Evolutionary conservation across 2,113 vertebrate species (phyloP).

Genomic region (Athene noctua): DNA sequence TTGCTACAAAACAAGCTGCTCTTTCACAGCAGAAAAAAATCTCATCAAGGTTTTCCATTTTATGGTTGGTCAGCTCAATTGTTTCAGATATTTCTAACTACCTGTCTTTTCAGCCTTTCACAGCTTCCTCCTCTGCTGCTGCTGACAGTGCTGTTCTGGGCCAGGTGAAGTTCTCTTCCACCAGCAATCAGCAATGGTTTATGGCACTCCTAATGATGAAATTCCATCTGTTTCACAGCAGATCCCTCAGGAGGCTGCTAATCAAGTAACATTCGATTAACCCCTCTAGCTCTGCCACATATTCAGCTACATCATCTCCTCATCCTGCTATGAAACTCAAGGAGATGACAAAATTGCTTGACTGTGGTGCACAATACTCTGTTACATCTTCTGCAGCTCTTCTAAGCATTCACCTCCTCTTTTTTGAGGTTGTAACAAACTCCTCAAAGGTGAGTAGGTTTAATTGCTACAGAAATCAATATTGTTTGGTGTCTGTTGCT

Average conservation of each 20-base stretch:
- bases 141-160: neutral
- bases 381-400: neutral
- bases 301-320: slow-evolving; percentile 39
- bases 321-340: slow-evolving; percentile 14
- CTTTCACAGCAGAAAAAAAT: neutral
- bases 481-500: neutral
- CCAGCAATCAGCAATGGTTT: slow-evolving; percentile 15
- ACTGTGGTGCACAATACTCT: neutral
- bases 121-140: neutral
- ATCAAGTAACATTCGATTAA: slow-evolving; percentile 65
- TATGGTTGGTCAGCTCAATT: neutral
- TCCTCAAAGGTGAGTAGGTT: slow-evolving; percentile 18
- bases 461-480: slow-evolving; percentile 49
- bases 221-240: slow-evolving; percentile 63
- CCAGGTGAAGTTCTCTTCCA: slow-evolving; percentile 51
- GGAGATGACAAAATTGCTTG: neutral
- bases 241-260: slow-evolving; percentile 56
- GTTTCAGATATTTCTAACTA: neutral
- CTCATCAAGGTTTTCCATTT: neutral
- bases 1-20: neutral
- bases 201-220: slow-evolving; percentile 22
- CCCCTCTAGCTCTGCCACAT: slow-evolving; percentile 48
- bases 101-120: neutral
- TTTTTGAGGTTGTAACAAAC: slow-evolving; percentile 21
- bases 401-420: neutral